Base-by-base conservation (phyloP, 2,113 vertebrate species). In the Pundamilia nyererei region DNA sequence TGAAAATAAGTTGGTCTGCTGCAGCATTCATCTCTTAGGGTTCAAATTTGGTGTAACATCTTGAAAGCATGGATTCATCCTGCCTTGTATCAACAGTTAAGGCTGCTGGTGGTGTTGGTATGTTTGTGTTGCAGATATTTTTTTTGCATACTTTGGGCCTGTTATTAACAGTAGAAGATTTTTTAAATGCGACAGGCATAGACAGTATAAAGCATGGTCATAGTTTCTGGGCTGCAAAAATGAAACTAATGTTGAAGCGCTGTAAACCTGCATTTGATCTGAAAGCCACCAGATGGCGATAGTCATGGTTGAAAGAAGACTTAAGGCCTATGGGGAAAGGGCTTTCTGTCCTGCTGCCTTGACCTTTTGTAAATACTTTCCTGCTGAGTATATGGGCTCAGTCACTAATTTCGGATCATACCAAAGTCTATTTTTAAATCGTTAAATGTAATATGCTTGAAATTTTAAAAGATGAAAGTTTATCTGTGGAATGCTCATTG, bases 131-230 rank as follows among this genome's bases (percentile, higher is more conserved):
- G 21, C 21, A 17, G 14, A 47, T 72, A 4, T 26, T 40, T 26
- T 14, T 24, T 72, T 29, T 45, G 1, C 68, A 17, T 45, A 29
- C 68, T 47, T 72, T 72, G 38, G 13, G 40, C 21, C 68, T 45
- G 21, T 45, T 72, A 15, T 42, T 26, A 45, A 42, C 40, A 72
- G 9, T 24, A 42, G 65, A 70, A 15, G 65, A 72, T 45, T 24
- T 0, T 45, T 72, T 26, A 72, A 45, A 72, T 45, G n/a, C 0
- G 2, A 26, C 0, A 42, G 21, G 38, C 38, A 72, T 72, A 72
- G 38, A 10, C 38, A 15, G 38, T 10, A 42, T 45, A 72, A 45
- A 72, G 21, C 38, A 72, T 42, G 65, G 38, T 72, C 21, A 15
- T 72, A 45, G 65, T 42, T 72, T 72, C 38, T 42, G 38, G 38